These are phyloP conservation scores for Neodiprion lecontei DNA, from an alignment of 1,140 invertebrate species.

Conservation along the genomic window DNA sequence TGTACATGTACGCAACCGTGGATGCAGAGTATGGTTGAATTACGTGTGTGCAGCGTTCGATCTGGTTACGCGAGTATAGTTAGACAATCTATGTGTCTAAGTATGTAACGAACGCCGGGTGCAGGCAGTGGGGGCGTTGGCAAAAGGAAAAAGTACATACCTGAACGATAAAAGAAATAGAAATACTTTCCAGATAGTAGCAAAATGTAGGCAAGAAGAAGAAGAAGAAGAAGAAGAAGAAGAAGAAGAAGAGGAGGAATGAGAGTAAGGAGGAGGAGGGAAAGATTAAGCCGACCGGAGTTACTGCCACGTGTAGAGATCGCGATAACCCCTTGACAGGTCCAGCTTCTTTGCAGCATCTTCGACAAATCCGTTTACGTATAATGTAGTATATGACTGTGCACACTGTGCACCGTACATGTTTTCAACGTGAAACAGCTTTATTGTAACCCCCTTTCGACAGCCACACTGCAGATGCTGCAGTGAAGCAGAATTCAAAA, in stretches of 20 bases:
- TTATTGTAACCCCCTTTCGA: too few relatives aligned
- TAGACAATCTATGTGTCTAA: too few relatives aligned
- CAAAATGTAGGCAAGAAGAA: conserved; percentile 17
- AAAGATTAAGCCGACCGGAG: conserved; percentile 10
- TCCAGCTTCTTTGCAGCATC: background rate
- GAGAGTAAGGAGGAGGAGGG: conserved; percentile 21
- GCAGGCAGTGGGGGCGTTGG: conserved; percentile 43
- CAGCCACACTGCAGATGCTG: too few relatives aligned
- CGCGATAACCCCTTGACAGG: conserved; percentile 6
- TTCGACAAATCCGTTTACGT: background rate
- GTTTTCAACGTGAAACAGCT: too few relatives aligned
- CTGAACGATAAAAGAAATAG: conserved; percentile 21
- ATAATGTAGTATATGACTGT: background rate
- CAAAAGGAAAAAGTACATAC: conserved; percentile 27
- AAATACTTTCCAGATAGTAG: background rate
- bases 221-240: conserved; percentile 20
- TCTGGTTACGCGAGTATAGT: conserved; percentile 13
- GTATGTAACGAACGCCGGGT: conserved; percentile 28
- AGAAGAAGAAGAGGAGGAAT: conserved; percentile 15
- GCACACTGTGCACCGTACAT: too few relatives aligned
- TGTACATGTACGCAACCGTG: conserved; percentile 15
- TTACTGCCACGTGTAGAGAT: conserved; percentile 6
- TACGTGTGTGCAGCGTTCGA: conserved; percentile 29
- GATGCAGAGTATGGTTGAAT: conserved; percentile 4
- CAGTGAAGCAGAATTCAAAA: too few relatives aligned